A percentile compares a stretch with the other conserved stretches of the same genome.
phyloP scores from a whole-genome alignment of 2,113 vertebrate genomes.

The Pogonocichla stellata region DNA sequence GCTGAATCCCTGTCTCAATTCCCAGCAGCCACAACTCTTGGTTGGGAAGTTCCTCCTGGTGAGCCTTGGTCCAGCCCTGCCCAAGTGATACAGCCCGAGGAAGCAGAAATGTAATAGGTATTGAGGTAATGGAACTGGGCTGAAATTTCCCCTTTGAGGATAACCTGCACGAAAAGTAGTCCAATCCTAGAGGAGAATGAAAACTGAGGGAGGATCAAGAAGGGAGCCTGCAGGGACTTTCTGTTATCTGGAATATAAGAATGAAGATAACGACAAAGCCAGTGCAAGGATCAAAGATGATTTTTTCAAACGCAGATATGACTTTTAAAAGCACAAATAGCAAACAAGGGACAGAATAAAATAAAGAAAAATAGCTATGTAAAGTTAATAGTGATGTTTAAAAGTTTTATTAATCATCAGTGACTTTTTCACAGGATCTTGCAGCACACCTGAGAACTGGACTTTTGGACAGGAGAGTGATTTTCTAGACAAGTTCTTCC shows the following conservation, averaged over 20 bases:
- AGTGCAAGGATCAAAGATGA: background rate
- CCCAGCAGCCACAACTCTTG: background rate
- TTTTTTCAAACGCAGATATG: background rate
- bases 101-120: rapidly evolving
- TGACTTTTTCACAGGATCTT: background rate
- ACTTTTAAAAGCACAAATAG: background rate
- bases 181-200: background rate
- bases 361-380: background rate
- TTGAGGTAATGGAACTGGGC: background rate
- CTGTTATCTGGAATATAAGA: background rate
- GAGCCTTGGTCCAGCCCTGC: background rate
- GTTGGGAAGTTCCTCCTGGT: background rate
- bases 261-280: background rate
- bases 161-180: background rate
- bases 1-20: background rate
- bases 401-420: background rate
- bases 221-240: background rate
- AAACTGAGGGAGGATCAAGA: background rate
- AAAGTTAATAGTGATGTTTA: background rate
- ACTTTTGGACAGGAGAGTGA: background rate
- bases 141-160: background rate
- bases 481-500: background rate
- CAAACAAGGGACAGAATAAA: background rate
- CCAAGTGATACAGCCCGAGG: rapidly evolving
- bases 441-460: background rate